Evolutionary conservation across 2,113 vertebrate genomes (phyloP).

Genomic region (Spermophilus dauricus): DNA sequence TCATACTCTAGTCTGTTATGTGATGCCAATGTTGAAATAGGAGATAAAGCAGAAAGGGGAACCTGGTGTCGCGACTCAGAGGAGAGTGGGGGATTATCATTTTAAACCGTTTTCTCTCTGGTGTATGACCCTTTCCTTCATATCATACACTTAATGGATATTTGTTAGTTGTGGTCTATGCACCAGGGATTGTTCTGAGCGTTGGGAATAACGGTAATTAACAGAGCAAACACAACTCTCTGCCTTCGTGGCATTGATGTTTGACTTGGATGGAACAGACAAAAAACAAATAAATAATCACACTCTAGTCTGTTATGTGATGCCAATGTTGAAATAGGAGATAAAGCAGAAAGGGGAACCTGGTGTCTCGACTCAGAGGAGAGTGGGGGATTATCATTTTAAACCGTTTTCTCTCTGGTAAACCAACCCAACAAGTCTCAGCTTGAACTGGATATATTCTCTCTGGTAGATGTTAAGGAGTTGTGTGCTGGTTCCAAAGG

Average conservation of each 20-base stretch:
- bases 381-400: background rate
- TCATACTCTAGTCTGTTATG: background rate
- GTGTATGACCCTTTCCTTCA: background rate
- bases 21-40: background rate
- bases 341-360: background rate
- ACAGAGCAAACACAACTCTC: background rate
- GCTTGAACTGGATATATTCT: background rate
- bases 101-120: background rate
- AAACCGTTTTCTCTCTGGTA: background rate
- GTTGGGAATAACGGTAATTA: background rate
- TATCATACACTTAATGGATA: background rate
- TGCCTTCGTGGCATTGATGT: background rate
- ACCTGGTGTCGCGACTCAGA: background rate
- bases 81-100: background rate
- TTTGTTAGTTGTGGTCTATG: background rate
- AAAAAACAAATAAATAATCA: background rate
- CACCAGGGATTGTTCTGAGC: background rate
- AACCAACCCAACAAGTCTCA: background rate
- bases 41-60: background rate
- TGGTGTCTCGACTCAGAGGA: background rate
- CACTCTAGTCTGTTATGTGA: background rate
- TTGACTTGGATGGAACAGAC: background rate
- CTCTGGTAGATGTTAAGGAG: background rate
- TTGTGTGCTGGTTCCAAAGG: background rate
- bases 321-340: background rate